Base-by-base conservation (phyloP, 2,888 invertebrate genomes). In the Chelonus formosanus region DNA sequence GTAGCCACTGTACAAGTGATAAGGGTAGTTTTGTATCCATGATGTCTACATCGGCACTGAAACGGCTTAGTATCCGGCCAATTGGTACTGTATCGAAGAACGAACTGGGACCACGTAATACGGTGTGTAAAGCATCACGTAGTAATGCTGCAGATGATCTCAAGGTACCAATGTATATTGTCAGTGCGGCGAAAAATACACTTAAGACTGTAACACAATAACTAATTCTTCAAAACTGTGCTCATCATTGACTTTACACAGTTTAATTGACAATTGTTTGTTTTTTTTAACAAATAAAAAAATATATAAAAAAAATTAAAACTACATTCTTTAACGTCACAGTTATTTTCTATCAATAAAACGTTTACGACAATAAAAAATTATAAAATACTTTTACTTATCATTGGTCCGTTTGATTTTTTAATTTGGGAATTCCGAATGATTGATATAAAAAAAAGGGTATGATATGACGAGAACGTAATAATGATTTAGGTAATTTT, bases 111-210 rank as follows among this genome's bases (percentile, higher is more conserved):
- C 86, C 86, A 69, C 85, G 84, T 70, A 90, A 76, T 71, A 88
- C 80, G 74, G 82, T 82, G 53, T 75, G 64, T 67, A 90, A 83
- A 72, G 90, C 81, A 40, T 73, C 77, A 55, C 78, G 73, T 79
- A 89, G 88, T 72, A 87, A 73, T 70, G 71, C 65, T 60, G 69
- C 69, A 59, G 80, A 75, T 68, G 79, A 78, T 72, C 73, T 75
- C 86, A 91, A 86, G 78, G 89, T 86, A 83, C 90, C 91, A 81
- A 90, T 84, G 87, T 88, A 90, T 85, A 91, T 86, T 81, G 88
- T 86, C 86, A 90, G 86, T 81, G 90, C 87, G 75, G 90, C 88
- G 83, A 90, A 85, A 85, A 90, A 88, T 85, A 89, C 88, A 83
- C 89, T 86, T 77, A 88, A 74, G 84, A 90, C 91, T 91, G 88